Conservation (phyloP, 2,797 vertebrate genomes). For the Otus scops region DNA sequence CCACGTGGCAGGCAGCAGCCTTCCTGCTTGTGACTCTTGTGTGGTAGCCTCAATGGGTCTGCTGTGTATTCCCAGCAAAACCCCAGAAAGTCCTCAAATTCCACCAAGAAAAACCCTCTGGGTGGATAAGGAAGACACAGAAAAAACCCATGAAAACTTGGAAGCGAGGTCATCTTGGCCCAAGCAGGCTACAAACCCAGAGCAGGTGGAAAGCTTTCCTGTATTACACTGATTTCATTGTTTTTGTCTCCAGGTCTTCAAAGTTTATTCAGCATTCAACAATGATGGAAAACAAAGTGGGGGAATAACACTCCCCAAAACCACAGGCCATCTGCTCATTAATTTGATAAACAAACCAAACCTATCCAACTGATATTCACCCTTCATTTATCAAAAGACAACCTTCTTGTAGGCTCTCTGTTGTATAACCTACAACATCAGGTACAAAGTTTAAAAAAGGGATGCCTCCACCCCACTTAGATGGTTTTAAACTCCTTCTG, state of each 20-base stretch:
- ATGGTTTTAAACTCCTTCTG: background rate
- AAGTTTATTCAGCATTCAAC: background rate
- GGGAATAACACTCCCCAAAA: background rate
- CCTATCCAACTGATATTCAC: background rate
- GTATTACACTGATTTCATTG: background rate
- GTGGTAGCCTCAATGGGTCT: background rate
- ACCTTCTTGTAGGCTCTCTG: background rate
- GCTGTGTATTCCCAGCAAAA: background rate
- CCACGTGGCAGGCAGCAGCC: fast-evolving
- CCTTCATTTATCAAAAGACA: background rate
- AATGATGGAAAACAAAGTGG: background rate
- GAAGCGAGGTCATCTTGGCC: background rate
- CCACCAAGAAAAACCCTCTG: background rate
- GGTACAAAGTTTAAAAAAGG: background rate
- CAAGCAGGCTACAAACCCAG: background rate
- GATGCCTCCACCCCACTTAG: background rate
- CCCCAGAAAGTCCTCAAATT: background rate
- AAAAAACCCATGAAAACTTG: background rate
- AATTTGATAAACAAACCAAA: background rate
- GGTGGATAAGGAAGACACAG: background rate
- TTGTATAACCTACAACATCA: background rate
- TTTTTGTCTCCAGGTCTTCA: background rate
- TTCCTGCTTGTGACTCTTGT: background rate
- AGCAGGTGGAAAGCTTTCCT: background rate
- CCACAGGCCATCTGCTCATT: background rate